phyloP scores from a whole-genome alignment of 2,888 invertebrate species.

The Escarpia spicata region DNA sequence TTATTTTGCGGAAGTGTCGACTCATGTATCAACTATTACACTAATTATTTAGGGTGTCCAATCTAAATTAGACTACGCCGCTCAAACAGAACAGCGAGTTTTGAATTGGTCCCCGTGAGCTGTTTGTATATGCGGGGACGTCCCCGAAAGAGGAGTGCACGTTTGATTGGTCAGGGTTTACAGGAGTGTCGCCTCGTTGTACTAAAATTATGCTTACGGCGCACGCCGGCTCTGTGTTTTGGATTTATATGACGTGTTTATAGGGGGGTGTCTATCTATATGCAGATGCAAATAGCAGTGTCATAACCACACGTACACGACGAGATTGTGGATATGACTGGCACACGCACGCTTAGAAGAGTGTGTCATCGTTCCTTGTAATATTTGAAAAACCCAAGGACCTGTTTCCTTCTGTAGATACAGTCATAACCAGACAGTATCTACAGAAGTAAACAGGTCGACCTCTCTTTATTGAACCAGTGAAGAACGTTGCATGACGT shows the following conservation, averaged over 20 bases:
- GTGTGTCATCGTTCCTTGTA: neutral
- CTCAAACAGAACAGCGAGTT: neutral
- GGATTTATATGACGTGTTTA: neutral
- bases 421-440: neutral
- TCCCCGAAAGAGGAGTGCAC: neutral
- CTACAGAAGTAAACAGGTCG: neutral
- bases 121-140: neutral
- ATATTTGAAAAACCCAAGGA: neutral
- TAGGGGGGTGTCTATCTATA: neutral
- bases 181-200: neutral
- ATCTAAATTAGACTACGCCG: neutral
- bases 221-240: neutral
- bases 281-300: neutral
- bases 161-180: neutral
- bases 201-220: neutral
- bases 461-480: neutral
- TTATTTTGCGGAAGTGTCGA: too few species aligned
- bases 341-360: neutral
- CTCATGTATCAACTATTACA: too few species aligned
- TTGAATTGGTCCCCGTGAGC: neutral
- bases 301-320: neutral
- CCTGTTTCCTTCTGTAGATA: neutral
- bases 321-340: neutral
- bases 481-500: neutral
- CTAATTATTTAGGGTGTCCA: neutral